These are phyloP conservation scores for Oxyruncus cristatus DNA, from an alignment of 2,113 vertebrate genomes.

Conservation along the genomic window DNA sequence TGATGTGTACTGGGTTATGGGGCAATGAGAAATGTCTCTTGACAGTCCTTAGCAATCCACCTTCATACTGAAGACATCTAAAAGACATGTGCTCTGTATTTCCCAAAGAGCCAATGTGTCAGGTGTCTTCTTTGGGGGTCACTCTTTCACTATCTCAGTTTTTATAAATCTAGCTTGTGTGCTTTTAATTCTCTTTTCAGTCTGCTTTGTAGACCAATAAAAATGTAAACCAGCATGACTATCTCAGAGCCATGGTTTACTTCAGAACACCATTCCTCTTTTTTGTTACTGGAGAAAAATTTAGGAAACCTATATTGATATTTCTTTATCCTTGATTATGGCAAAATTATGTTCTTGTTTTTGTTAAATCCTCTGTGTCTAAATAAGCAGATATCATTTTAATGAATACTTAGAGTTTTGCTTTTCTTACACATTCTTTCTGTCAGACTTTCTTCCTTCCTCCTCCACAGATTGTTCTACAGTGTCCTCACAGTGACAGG, in stretches of 20 bases:
- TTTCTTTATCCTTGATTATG: background rate
- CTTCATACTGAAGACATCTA: background rate
- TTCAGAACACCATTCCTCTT: background rate
- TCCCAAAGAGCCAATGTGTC: background rate
- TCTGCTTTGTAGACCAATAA: background rate
- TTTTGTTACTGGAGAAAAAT: background rate
- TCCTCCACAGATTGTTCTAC: slow-evolving; percentile 47
- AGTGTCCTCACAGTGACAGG: slow-evolving; percentile 23
- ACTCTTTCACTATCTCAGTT: background rate
- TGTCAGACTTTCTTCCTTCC: slow-evolving; percentile 20
- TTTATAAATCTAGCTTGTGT: background rate
- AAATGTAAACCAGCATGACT: background rate
- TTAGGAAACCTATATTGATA: background rate
- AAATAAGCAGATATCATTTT: slow-evolving; percentile 14
- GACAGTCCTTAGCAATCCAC: background rate
- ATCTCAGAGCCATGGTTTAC: background rate
- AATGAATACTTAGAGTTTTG: slow-evolving; percentile 9
- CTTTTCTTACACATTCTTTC: background rate
- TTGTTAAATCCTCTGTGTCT: background rate
- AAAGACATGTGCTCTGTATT: background rate
- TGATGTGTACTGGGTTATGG: background rate
- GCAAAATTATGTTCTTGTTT: background rate
- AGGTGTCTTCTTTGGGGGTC: background rate
- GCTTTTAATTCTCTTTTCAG: background rate
- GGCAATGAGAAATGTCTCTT: background rate